Evolutionary conservation across 2,888 invertebrate genomes (phyloP), one percentile per base, ranked within the genome.

Genomic region (Stenodema calcarata): DNA sequence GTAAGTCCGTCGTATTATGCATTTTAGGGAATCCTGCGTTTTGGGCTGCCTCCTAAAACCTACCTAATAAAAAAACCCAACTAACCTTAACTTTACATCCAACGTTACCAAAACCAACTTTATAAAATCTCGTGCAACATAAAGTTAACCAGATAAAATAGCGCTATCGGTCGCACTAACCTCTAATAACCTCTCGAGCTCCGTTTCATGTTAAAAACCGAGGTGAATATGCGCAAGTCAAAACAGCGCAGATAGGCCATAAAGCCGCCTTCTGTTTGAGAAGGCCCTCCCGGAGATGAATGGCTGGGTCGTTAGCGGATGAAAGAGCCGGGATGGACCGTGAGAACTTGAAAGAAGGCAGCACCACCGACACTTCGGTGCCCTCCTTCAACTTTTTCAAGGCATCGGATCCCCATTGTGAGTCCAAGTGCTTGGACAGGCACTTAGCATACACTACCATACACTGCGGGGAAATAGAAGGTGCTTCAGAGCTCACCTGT

Each of bases 241-340:
- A 62, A 62, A 62, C 62, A 62, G 62, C 62, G 18, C 23, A 62
- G 23, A 23, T 12, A 62, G 62, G 62, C 7, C 62, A 62, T 62
- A 62, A 62, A 62, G 62, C 62, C 62, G 23, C 23, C 62, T 35
- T 62, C 23, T 73, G 73, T 73, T 73, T 73, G 73, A 73, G 73
- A n/a, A 78, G 23, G 23, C 78, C 44, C 41, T 35, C 35, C 78
- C 27, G 18, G 47, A 44, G 78, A 78, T 78, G 78, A 78, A 78
- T 78, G 78, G 76, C 76, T n/a, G 76, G 76, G 78, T 78, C 78
- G 78, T 78, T 78, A 78, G 78, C 78, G 44, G 41, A 75, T 78
- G 18, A 78, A 78, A 78, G 78, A 44, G 44, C 47, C n/a, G 41
- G 27, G 78, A 78, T 11, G 44, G 27, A 44, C 78, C 78, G 78